These are phyloP conservation scores for Aromia moschata DNA, from an alignment of 2,888 invertebrate species.

Conservation along the genomic window DNA sequence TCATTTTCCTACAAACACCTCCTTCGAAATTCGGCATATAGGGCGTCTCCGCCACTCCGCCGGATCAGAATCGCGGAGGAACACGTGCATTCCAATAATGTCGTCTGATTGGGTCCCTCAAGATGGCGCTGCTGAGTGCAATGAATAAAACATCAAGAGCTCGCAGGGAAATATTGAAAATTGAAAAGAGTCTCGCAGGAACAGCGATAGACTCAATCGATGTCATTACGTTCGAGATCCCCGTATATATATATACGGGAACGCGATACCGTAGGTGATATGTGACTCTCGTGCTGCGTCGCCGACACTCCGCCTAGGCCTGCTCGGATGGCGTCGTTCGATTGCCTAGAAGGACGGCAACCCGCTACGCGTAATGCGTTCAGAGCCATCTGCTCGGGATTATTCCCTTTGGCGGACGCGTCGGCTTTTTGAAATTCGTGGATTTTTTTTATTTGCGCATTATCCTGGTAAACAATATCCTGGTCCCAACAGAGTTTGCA, in stretches of 20 bases:
- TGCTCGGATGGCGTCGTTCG: slow-evolving; percentile 25
- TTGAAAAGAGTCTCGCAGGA: slow-evolving; percentile 63
- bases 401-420: slow-evolving; percentile 1
- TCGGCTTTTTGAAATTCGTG: background rate
- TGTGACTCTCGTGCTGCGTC: slow-evolving; percentile 36
- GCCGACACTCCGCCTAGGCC: slow-evolving; percentile 25
- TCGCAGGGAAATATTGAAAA: slow-evolving; percentile 65
- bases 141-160: slow-evolving; percentile 66
- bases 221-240: slow-evolving; percentile 59
- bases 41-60: slow-evolving; percentile 14
- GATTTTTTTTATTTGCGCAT: too few species aligned
- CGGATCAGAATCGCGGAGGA: slow-evolving; percentile 57
- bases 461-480: too few species aligned
- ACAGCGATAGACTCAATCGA: slow-evolving; percentile 62
- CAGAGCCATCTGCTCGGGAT: slow-evolving; percentile 6
- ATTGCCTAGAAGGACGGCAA: slow-evolving; percentile 12
- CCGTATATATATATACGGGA: slow-evolving; percentile 54
- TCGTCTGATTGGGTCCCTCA: slow-evolving; percentile 64
- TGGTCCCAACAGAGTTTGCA: too few species aligned
- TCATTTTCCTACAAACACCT: too few species aligned
- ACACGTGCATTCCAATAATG: slow-evolving; percentile 63
- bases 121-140: slow-evolving; percentile 64
- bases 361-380: background rate
- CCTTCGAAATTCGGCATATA: too few species aligned
- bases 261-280: slow-evolving; percentile 51